phyloP scores from a whole-genome alignment of 2,113 vertebrate genomes.

The Porphyrio hochstetteri region DNA sequence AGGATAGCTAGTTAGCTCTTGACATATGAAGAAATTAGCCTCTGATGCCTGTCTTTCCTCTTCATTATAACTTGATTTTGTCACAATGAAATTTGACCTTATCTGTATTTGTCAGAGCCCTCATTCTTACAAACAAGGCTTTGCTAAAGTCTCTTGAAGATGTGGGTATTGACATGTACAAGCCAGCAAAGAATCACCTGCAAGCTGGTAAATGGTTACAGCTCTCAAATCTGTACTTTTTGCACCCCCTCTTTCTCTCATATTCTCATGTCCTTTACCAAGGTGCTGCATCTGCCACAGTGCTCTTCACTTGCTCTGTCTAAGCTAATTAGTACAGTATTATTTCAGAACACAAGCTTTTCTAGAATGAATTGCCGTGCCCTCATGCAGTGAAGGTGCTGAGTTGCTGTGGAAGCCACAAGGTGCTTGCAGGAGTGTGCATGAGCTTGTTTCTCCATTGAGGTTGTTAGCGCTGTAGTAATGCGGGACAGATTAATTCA shows the following conservation, averaged over 20 bases:
- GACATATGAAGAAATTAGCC: background rate
- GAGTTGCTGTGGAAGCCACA: background rate
- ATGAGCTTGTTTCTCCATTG: background rate
- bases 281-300: background rate
- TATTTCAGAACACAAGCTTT: background rate
- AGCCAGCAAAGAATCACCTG: background rate
- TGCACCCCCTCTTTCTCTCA: too few relatives aligned
- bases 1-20: constrained; percentile 29
- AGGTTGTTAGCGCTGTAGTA: background rate
- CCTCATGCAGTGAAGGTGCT: background rate
- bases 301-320: background rate
- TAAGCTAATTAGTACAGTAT: background rate
- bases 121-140: background rate
- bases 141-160: background rate
- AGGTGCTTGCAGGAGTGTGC: background rate
- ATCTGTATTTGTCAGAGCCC: background rate
- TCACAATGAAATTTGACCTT: background rate
- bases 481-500: background rate
- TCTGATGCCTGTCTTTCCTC: background rate
- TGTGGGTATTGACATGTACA: background rate
- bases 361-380: background rate
- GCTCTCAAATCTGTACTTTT: background rate
- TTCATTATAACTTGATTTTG: constrained; percentile 1
- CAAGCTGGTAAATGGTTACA: background rate
- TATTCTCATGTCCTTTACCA: background rate